Conservation (phyloP, 2,797 vertebrate genomes). For the Podargus strigoides region DNA sequence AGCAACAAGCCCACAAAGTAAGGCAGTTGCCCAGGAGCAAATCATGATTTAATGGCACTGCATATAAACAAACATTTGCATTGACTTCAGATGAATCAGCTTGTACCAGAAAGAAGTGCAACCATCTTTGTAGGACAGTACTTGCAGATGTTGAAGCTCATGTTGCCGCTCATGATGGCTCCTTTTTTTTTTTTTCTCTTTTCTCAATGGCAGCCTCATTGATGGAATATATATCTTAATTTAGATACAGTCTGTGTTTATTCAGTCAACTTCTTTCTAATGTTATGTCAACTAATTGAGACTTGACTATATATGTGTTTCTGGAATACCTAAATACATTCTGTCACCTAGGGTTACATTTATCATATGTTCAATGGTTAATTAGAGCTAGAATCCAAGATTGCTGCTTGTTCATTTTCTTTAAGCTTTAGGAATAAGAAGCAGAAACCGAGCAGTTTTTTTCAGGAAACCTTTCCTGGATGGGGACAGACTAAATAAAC, state of each 20-base stretch:
- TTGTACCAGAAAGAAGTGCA: not conserved
- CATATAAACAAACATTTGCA: not conserved
- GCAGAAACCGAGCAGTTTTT: not conserved
- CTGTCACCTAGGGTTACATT: not conserved
- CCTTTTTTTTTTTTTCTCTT: not conserved
- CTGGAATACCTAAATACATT: not conserved
- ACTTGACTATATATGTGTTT: not conserved
- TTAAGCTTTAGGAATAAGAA: not conserved
- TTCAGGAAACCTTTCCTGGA: not conserved
- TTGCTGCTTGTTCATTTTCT: not conserved
- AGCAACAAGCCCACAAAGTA: not conserved
- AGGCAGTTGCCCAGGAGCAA: not conserved
- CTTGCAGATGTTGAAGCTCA: not conserved
- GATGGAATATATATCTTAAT: not conserved
- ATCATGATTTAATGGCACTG: not conserved
- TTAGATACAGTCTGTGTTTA: not conserved
- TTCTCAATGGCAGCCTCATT: not conserved
- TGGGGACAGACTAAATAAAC: not conserved
- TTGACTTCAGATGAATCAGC: not conserved
- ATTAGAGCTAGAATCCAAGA: not conserved
- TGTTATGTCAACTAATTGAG: not conserved
- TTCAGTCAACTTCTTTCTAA: not conserved
- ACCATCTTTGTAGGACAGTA: not conserved
- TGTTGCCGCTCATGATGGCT: rapidly evolving
- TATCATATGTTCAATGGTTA: not conserved